Evolutionary conservation across 2,113 vertebrate genomes (phyloP).

Genomic region (Gobiocypris rarus): DNA sequence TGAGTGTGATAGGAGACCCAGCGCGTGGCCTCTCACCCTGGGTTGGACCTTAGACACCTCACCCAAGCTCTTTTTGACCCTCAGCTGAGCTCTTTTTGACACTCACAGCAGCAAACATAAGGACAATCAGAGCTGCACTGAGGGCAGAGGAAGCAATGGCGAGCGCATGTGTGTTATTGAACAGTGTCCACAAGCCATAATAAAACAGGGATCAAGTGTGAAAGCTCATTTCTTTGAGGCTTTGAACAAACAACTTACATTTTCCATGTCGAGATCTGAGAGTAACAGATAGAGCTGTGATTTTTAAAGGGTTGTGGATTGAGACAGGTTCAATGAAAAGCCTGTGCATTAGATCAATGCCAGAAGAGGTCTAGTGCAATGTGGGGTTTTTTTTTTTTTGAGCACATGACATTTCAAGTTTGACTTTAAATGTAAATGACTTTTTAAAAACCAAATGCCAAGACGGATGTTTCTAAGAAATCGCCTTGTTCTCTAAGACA

Average conservation of each 20-base stretch:
- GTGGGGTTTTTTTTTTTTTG: not conserved
- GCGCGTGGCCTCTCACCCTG: conserved; percentile 14
- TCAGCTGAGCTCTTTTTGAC: conserved; percentile 9
- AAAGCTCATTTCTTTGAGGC: conserved; percentile 24
- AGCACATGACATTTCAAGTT: conserved; percentile 14
- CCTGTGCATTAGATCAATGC: conserved; percentile 11
- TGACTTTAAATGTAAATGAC: conserved; percentile 3
- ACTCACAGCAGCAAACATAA: conserved; percentile 19
- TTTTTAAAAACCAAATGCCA: conserved; percentile 39
- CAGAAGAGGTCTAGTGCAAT: not conserved
- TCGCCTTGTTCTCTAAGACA: not conserved
- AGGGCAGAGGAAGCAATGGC: conserved; percentile 20
- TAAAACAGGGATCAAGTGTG: conserved; percentile 50
- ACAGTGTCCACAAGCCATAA: not conserved
- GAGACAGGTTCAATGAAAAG: conserved; percentile 50
- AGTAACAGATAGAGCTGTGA: not conserved
- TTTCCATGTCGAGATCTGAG: not conserved
- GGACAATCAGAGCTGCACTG: not conserved
- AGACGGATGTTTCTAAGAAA: not conserved
- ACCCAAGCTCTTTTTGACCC: conserved; percentile 13
- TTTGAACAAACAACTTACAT: conserved; percentile 43
- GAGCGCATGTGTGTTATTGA: conserved; percentile 38
- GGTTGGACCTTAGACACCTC: not conserved
- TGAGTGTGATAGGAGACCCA: not conserved
- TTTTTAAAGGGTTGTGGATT: not conserved